A percentile compares a stretch with the other conserved stretches of the same genome.
Conservation (phyloP, 2,797 vertebrate genomes). For the Hozukius guyotensis region DNA sequence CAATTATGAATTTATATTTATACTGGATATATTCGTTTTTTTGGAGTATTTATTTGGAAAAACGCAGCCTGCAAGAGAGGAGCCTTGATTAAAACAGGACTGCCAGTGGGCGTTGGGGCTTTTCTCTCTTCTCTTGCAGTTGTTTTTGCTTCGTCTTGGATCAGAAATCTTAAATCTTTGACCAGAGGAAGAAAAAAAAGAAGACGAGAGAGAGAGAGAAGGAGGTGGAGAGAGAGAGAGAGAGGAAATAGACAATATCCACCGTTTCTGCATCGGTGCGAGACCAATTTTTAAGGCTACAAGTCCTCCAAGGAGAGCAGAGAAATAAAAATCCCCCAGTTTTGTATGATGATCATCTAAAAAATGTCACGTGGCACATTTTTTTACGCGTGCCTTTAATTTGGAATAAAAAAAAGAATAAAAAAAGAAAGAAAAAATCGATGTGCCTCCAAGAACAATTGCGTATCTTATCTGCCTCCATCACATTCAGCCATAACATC, state of each 20-base stretch:
- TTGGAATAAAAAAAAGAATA: not conserved
- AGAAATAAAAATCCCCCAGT: constrained; percentile 55
- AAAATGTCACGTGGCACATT: constrained; percentile 34
- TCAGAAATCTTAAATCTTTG: constrained; percentile 77
- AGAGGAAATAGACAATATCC: constrained; percentile 71
- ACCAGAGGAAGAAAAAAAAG: constrained; percentile 26
- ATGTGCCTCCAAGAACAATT: constrained; percentile 68
- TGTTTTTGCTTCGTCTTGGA: constrained; percentile 85
- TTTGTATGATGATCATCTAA: constrained; percentile 43
- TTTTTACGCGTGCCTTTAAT: constrained; percentile 8
- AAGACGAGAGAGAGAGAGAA: not conserved
- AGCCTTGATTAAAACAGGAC: constrained; percentile 86
- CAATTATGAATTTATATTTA: constrained; percentile 39
- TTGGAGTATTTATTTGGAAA: constrained; percentile 57
- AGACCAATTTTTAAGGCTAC: constrained; percentile 61
- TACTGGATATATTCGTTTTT: constrained; percentile 53
- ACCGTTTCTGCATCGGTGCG: constrained; percentile 69
- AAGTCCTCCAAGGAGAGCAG: constrained; percentile 59
- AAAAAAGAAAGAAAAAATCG: constrained; percentile 24
- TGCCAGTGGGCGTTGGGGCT: constrained; percentile 84
- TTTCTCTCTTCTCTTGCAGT: constrained; percentile 83
- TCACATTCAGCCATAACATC: constrained; percentile 81
- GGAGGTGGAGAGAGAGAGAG: not conserved
- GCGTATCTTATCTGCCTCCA: constrained; percentile 80
- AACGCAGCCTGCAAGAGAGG: constrained; percentile 57